Conservation (phyloP, 1,140 invertebrate genomes). For the Cydia strobilella region DNA sequence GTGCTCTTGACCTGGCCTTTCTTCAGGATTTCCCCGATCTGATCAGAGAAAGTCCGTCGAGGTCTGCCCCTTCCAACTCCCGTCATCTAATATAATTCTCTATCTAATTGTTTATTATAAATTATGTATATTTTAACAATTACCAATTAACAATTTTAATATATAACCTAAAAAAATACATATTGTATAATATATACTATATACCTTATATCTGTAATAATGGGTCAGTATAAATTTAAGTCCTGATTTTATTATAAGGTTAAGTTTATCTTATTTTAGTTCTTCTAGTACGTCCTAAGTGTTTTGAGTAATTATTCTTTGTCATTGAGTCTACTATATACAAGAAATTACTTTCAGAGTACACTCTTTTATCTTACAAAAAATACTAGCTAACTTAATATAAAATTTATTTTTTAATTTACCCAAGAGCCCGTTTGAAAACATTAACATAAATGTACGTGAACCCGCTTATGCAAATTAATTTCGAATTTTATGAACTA, state of each 20-base stretch:
- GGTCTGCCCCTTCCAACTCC: too few species aligned
- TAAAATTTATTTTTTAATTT: constrained; percentile 15
- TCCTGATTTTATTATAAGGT: background rate
- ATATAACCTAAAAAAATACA: too few species aligned
- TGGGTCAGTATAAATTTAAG: too few species aligned
- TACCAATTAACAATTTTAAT: too few species aligned
- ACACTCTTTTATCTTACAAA: background rate
- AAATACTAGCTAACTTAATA: background rate
- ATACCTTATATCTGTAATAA: too few species aligned
- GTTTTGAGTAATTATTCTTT: background rate
- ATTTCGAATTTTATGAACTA: constrained; percentile 6
- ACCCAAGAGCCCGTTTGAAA: background rate
- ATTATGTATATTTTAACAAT: too few species aligned
- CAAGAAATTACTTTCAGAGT: background rate
- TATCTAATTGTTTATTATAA: too few species aligned
- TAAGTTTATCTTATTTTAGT: background rate
- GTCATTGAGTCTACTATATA: background rate
- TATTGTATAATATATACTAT: too few species aligned
- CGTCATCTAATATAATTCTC: too few species aligned
- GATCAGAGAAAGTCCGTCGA: too few species aligned
- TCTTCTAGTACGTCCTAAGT: background rate
- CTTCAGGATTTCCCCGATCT: too few species aligned
- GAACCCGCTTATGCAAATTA: constrained; percentile 9
- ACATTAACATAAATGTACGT: background rate
- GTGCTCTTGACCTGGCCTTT: too few species aligned